Evolutionary conservation across 2,113 vertebrate genomes (phyloP), one percentile per base, ranked within the genome.

Genomic region (Aptenodytes forsteri): DNA sequence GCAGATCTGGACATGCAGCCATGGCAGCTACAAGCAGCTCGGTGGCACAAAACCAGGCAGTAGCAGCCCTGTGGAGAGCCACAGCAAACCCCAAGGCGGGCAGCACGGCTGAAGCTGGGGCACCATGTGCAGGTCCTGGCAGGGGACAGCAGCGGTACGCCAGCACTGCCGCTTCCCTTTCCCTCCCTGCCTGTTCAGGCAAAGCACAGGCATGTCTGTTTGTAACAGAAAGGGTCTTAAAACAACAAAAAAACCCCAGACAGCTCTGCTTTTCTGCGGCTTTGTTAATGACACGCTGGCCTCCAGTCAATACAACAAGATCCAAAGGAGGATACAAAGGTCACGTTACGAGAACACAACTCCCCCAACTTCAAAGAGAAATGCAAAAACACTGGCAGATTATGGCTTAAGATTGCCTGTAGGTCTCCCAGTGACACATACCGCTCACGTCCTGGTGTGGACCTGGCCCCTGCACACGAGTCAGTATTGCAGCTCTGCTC

Each of bases 251-350:
- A 80, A 66, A 0, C 0, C 46, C 72, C 77, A 82, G 89, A 79
- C 65, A 79, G 84, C 77, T 67, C 89, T 87, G 94, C 73, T 94
- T 85, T 90, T 87, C 78, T 84, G 83, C n/a, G 0, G 22, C 93
- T 97, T 92, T 94, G 91, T 91, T 91, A 96, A 84, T 76, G 86
- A 67, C 83, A 92, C 1, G 18, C 40, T 82, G 84, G 95, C 89
- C 89, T 80, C 89, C 54, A 52, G 52, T 87, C 86, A 72, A 84
- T 26, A 95, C 71, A 96, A 65, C 42, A 73, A 87, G 83, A 91
- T 72, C 56, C 81, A 91, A 78, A 88, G 72, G 66, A 93, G 77
- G 88, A 84, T 92, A 86, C 69, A 96, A 95, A 96, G 94, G 95
- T 97, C 94, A 96, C 7, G 3, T 84, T 76, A 91, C 2, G 23